Percentiles rank a stretch among this genome's conserved stretches.
phyloP scores from a whole-genome alignment of 2,888 invertebrate species.

The Margaritifera margaritifera region DNA sequence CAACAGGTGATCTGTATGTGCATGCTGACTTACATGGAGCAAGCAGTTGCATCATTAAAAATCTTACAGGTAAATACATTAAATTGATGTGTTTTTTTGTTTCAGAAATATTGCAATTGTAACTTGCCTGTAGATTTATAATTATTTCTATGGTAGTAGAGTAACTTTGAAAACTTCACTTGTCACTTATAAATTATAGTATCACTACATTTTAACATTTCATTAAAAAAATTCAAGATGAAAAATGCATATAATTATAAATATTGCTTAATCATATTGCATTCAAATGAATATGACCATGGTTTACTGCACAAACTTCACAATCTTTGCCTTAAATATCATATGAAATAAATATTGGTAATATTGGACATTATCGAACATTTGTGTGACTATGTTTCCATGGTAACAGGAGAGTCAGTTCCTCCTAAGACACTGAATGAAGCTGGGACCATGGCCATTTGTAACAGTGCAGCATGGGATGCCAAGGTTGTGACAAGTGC shows the following conservation, averaged over 20 bases:
- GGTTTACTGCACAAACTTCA: no score
- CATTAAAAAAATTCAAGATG: no score
- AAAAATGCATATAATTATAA: no score
- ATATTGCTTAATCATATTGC: no score
- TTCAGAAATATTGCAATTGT: not conserved
- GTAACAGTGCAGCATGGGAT: slow-evolving; percentile 96
- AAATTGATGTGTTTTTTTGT: not conserved
- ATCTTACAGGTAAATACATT: slow-evolving; percentile 76
- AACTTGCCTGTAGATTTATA: not conserved
- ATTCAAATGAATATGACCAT: no score
- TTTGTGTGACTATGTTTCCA: no score
- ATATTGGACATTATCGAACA: no score
- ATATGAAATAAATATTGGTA: no score
- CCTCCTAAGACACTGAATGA: slow-evolving; percentile 97
- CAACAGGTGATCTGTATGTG: slow-evolving; percentile 88
- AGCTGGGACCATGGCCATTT: slow-evolving; percentile 95
- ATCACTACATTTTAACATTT: no score
- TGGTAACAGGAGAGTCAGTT: slow-evolving; percentile 75
- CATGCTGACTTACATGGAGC: slow-evolving; percentile 86
- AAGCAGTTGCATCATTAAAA: slow-evolving; percentile 89
- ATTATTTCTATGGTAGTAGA: not conserved
- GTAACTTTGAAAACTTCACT: not conserved
- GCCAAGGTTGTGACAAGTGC: slow-evolving; percentile 95
- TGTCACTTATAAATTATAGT: no score
- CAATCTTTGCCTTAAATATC: no score